Conservation (phyloP, 2,113 vertebrate genomes). For the Eulemur rufifrons region DNA sequence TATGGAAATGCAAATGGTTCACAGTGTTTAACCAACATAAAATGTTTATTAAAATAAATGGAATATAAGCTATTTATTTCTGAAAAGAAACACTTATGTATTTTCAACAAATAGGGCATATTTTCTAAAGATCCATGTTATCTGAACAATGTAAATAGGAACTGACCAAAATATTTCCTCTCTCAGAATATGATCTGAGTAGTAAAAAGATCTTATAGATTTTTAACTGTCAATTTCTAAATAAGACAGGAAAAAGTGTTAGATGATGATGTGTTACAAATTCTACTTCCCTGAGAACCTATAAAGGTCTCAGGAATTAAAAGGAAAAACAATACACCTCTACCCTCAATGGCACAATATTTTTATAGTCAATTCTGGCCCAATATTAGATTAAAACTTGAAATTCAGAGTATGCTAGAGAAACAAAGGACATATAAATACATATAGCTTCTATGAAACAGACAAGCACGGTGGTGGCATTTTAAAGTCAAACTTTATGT, state of each 20-base stretch:
- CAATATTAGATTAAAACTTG: constrained; percentile 29
- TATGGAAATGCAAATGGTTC: neutral
- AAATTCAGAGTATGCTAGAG: neutral
- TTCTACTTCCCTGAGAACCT: neutral
- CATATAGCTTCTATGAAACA: constrained; percentile 17
- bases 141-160: neutral
- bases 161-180: neutral
- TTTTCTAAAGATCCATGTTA: neutral
- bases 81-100: neutral
- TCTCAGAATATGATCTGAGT: neutral
- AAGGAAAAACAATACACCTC: neutral
- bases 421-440: constrained; percentile 13
- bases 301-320: constrained; percentile 29
- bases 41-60: neutral
- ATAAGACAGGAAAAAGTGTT: neutral
- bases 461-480: neutral
- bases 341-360: neutral
- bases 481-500: constrained; percentile 57
- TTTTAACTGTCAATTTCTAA: constrained; percentile 25
- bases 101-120: neutral
- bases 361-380: neutral
- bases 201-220: neutral
- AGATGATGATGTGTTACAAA: neutral
- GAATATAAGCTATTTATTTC: neutral
- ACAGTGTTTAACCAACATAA: neutral